phyloP scores from a whole-genome alignment of 2,113 vertebrate species.

The Cavia porcellus region DNA sequence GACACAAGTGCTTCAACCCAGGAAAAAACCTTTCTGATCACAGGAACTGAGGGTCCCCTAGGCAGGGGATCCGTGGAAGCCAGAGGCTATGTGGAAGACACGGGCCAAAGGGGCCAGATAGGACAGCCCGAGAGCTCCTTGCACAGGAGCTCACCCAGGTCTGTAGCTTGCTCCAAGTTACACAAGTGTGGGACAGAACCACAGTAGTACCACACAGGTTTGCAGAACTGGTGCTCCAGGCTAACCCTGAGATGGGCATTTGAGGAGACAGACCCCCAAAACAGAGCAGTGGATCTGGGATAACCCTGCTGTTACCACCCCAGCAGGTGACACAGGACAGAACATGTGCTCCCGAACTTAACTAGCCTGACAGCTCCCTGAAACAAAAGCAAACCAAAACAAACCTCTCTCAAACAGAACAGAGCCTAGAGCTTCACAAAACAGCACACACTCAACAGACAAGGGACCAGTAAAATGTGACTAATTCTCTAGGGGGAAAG shows the following conservation, averaged over 20 bases:
- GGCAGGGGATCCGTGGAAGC: not conserved
- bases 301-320: fast-evolving
- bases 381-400: not conserved
- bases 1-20: not conserved
- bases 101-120: not conserved
- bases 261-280: not conserved
- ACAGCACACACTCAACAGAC: not conserved
- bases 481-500: not conserved
- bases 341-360: not conserved
- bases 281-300: not conserved
- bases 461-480: not conserved
- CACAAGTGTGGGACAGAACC: not conserved
- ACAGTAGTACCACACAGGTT: not conserved
- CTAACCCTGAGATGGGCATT: not conserved
- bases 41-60: not conserved
- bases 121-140: not conserved
- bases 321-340: not conserved
- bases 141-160: not conserved
- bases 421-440: not conserved
- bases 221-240: not conserved
- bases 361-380: not conserved
- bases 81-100: not conserved
- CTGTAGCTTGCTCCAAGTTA: not conserved
- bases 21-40: not conserved
- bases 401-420: not conserved